Conservation (phyloP, 1,140 invertebrate genomes). For the Tetragnatha versicolor region DNA sequence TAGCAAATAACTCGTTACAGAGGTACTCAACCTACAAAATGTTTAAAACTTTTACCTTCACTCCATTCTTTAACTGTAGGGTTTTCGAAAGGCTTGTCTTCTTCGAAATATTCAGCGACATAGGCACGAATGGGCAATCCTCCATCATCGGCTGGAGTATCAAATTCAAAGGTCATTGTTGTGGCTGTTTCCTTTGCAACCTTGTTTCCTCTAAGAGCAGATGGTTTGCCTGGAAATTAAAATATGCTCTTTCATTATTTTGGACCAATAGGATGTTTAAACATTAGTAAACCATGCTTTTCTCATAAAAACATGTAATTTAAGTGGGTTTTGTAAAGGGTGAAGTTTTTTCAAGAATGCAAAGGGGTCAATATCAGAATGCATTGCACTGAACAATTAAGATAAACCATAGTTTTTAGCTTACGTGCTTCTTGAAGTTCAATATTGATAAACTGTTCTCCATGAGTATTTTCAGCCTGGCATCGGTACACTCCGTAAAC, state of each 20-base stretch:
- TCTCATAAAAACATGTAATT: no score
- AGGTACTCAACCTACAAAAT: neutral
- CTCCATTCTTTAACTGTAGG: constrained; percentile 79
- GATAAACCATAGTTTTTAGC: no score
- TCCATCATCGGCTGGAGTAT: constrained; percentile 74
- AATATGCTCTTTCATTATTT: no score
- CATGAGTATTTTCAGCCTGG: constrained; percentile 79
- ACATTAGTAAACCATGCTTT: no score
- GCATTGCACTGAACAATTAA: no score
- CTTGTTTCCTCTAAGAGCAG: constrained; percentile 32
- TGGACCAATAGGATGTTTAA: no score
- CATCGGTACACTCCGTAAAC: constrained; percentile 84
- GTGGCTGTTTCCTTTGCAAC: constrained; percentile 70
- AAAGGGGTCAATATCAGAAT: no score
- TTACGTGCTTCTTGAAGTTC: constrained; percentile 75
- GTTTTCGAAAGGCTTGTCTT: constrained; percentile 71
- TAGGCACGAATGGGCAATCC: constrained; percentile 78
- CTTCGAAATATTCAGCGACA: constrained; percentile 77
- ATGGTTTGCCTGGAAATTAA: constrained; percentile 44
- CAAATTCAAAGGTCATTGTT: constrained; percentile 79
- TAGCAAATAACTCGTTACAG: neutral
- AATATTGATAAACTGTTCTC: constrained; percentile 72
- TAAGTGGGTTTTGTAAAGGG: no score
- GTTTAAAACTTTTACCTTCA: constrained; percentile 66
- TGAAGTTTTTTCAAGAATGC: no score